phyloP scores from a whole-genome alignment of 2,888 invertebrate species.

The Darwinula stevensoni region DNA sequence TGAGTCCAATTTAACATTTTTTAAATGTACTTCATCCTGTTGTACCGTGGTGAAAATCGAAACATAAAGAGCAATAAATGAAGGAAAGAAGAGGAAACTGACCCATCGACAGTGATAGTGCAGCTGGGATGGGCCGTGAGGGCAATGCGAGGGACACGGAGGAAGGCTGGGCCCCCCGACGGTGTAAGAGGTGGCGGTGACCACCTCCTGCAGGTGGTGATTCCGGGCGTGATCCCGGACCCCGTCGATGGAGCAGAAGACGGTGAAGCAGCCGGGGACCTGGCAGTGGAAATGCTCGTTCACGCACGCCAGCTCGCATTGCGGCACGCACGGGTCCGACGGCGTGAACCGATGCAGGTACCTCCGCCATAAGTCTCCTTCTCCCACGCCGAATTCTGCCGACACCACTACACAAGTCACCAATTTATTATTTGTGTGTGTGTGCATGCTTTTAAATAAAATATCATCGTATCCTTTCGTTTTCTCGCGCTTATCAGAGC shows the following conservation, averaged over 20 bases:
- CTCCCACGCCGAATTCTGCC: too few relatives aligned
- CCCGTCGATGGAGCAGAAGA: slow-evolving; percentile 24
- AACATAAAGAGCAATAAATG: too few relatives aligned
- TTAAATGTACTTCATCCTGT: too few relatives aligned
- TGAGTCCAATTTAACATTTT: too few relatives aligned
- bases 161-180: slow-evolving; percentile 25
- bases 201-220: slow-evolving; percentile 60
- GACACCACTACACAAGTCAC: too few relatives aligned
- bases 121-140: slow-evolving; percentile 38
- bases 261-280: slow-evolving; percentile 4
- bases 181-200: slow-evolving; percentile 41
- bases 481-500: too few relatives aligned
- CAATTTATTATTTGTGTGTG: too few relatives aligned
- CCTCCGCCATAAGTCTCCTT: slow-evolving; percentile 26
- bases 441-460: too few relatives aligned
- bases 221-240: slow-evolving; percentile 60
- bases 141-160: slow-evolving; percentile 26
- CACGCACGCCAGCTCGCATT: slow-evolving; percentile 28
- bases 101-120: slow-evolving; percentile 77
- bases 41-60: too few relatives aligned
- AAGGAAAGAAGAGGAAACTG: slow-evolving; percentile 13
- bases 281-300: slow-evolving; percentile 68
- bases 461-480: too few relatives aligned
- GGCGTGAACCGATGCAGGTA: slow-evolving; percentile 22
- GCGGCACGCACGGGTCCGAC: slow-evolving; percentile 18